A percentile compares a stretch with the other conserved stretches of the same genome.
These are phyloP conservation scores for Melanargia galathea DNA, from an alignment of 2,888 invertebrate species.

Conservation along the genomic window DNA sequence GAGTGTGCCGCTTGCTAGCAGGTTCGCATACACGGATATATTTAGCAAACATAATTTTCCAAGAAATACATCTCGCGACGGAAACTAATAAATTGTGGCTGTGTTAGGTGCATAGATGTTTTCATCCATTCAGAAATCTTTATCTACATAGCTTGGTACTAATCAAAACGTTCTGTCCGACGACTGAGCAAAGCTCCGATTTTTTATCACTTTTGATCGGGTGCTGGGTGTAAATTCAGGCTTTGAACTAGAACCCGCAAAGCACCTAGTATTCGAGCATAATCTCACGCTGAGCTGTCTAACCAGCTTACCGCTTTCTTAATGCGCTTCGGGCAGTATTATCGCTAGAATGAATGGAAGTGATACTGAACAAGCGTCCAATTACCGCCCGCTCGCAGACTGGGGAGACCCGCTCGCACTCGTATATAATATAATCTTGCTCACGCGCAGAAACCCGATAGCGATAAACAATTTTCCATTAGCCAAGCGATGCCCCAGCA, in stretches of 20 bases:
- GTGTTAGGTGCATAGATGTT: conserved; percentile 30
- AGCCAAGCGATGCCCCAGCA: conserved; percentile 52
- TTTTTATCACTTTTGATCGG: too few species aligned
- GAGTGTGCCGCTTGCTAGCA: conserved; percentile 59
- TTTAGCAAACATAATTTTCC: conserved; percentile 75
- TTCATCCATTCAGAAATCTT: conserved; percentile 4
- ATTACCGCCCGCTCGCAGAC: conserved; percentile 68
- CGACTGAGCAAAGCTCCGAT: too few species aligned
- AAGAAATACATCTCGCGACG: conserved; percentile 73
- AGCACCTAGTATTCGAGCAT: conserved; percentile 27
- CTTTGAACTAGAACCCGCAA: background rate
- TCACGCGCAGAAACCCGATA: conserved; percentile 69
- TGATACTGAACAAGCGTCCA: conserved; percentile 76
- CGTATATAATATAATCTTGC: conserved; percentile 66
- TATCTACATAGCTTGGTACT: too few species aligned
- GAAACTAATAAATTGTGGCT: conserved; percentile 56
- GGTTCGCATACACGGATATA: conserved; percentile 65
- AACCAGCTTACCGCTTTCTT: conserved; percentile 53
- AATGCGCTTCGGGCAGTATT: conserved; percentile 60
- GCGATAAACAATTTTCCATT: conserved; percentile 78
- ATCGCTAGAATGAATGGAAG: conserved; percentile 76
- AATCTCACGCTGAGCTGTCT: conserved; percentile 56
- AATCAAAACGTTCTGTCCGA: too few species aligned
- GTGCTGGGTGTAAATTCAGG: background rate
- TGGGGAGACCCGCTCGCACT: conserved; percentile 63